phyloP scores from a whole-genome alignment of 2,797 vertebrate genomes.

The Sus cebifrons region DNA sequence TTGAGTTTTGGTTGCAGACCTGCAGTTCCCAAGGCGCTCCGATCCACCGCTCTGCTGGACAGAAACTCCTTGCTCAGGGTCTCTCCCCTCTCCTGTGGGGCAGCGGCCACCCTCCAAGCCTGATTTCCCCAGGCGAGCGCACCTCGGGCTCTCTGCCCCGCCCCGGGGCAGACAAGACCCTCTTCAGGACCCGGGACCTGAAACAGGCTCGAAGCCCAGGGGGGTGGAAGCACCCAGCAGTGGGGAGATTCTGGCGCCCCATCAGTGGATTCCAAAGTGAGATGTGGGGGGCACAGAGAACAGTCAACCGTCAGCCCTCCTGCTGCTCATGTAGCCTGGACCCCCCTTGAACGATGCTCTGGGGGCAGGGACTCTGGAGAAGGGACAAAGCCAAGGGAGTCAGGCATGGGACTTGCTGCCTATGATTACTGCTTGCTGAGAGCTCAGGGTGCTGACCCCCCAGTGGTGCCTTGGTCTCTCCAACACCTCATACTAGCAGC shows the following conservation, averaged over 20 bases:
- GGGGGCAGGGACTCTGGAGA: neutral
- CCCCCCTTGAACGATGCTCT: neutral
- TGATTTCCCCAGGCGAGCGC: neutral
- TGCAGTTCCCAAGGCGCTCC: constrained; percentile 90
- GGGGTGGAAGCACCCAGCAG: neutral
- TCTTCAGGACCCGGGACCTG: neutral
- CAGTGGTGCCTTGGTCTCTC: constrained; percentile 59
- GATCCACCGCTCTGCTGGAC: constrained; percentile 91
- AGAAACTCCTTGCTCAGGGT: constrained; percentile 90
- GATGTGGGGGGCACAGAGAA: neutral
- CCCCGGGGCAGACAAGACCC: neutral
- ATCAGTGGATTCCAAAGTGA: neutral
- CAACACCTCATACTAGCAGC: constrained; percentile 41
- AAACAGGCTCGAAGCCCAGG: neutral
- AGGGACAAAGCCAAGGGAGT: neutral
- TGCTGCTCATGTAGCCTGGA: neutral
- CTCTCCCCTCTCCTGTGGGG: neutral
- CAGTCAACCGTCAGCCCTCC: neutral
- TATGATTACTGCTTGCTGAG: neutral
- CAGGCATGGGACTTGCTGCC: fast-evolving
- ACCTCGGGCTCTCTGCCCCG: neutral
- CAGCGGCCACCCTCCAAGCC: neutral
- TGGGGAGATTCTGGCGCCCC: neutral
- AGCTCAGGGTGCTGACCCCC: neutral
- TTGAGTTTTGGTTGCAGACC: constrained; percentile 90